Base-by-base conservation (phyloP, 1,140 invertebrate species). In the Oscheius sp. region DNA sequence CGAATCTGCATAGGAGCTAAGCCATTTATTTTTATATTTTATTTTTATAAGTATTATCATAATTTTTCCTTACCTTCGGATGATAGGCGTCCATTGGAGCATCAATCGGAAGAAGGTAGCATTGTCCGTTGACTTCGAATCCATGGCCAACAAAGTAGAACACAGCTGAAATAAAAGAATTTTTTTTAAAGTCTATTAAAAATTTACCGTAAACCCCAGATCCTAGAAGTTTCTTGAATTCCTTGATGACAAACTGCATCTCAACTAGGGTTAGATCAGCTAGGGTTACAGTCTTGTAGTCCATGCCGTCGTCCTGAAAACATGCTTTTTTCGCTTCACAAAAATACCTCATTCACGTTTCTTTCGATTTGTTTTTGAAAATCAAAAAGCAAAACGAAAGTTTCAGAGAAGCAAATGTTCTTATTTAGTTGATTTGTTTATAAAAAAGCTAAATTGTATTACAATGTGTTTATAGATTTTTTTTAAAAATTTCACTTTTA, bases 81-180 rank as follows among this genome's bases (percentile, higher is more conserved):
- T 78, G 73, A 73, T 82, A 82, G 68, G 82, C 84, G 3, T 83
- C 82, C 2, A 79, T 76, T 4, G 84, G 85, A n/a, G 86, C 85
- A 76, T 87, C 86, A 4, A 84, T 80, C 3, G 86, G 86, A 3
- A 87, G 79, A 18, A 87, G 73, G 74, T 86, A 87, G 59, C 85
- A 86, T 62, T 85, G 80, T 15, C 84, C 84, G 61, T 86, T 79
- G 46, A 85, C 84, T 71, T 87, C 85, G 77, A 87, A 87, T 4
- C 86, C 86, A 77, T 87, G 86, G 0, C 86, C 86, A 74, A 85
- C 86, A 69, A 87, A 87, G 68, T 87, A 87, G 67, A 87, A 86
- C 20, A 87, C 84, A 64, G 82, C 83, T 85, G 52, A 68, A 79
- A 79, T 18, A 18, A 26, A 26, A 62, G 13, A 7, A 15, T 66